Evolutionary conservation across 2,888 invertebrate species (phyloP).

Genomic region (Stegana nigrithorax): DNA sequence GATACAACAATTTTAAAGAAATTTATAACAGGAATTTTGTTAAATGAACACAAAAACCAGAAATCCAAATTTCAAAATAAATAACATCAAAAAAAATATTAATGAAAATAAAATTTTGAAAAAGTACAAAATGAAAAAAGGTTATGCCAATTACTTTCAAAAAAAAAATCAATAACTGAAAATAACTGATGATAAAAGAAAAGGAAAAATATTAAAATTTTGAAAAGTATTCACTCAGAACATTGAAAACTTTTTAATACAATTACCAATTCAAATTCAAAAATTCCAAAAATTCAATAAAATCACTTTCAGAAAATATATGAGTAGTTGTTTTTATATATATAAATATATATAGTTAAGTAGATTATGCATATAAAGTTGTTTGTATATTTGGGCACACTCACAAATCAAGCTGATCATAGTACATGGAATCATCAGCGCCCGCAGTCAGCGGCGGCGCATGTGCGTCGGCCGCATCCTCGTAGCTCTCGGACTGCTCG

Average conservation of each 20-base stretch:
- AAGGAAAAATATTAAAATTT: slow-evolving; percentile 16
- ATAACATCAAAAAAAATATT: slow-evolving; percentile 31
- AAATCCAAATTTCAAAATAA: no score
- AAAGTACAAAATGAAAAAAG: slow-evolving; percentile 44
- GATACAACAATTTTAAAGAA: slow-evolving; percentile 1
- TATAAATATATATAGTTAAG: slow-evolving; percentile 27
- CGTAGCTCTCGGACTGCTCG: slow-evolving; percentile 49
- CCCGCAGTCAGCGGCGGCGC: slow-evolving; percentile 48
- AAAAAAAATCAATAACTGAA: neutral
- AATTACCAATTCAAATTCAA: slow-evolving; percentile 36
- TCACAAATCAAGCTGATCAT: slow-evolving; percentile 67
- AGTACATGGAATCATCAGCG: slow-evolving; percentile 62
- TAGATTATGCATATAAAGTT: no score
- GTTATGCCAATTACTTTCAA: neutral
- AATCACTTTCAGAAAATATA: slow-evolving; percentile 27
- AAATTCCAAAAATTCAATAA: slow-evolving; percentile 19
- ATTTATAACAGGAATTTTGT: slow-evolving; percentile 5
- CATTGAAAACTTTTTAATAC: slow-evolving; percentile 21
- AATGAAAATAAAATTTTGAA: slow-evolving; percentile 45
- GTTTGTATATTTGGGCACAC: slow-evolving; percentile 43
- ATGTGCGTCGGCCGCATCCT: slow-evolving; percentile 43
- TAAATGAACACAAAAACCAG: slow-evolving; percentile 11
- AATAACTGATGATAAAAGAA: slow-evolving; percentile 33
- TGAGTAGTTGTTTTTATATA: no score
- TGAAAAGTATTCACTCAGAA: no score